Percentiles rank a stretch among this genome's conserved stretches.
Evolutionary conservation across 2,797 vertebrate species (phyloP).

Genomic region (Lepidocolaptes lacrymiger): DNA sequence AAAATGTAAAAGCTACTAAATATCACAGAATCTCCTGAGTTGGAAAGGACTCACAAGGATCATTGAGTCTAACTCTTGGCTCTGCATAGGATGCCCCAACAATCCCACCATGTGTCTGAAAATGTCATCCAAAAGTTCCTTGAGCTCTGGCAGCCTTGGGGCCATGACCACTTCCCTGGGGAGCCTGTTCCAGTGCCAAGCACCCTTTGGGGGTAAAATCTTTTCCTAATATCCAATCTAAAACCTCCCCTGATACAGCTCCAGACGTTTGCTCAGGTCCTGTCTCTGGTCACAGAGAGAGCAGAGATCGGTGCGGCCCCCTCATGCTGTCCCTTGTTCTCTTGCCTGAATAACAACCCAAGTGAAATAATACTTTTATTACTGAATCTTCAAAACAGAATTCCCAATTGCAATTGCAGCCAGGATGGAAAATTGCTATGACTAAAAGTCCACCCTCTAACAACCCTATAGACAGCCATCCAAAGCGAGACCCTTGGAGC

Average conservation of each 20-base stretch:
- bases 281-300: not conserved
- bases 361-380: not conserved
- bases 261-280: not conserved
- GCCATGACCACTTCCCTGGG: not conserved
- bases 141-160: not conserved
- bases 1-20: not conserved
- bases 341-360: not conserved
- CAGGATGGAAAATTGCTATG: not conserved
- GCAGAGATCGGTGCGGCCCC: not conserved
- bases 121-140: not conserved
- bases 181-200: not conserved
- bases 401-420: fast-evolving
- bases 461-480: not conserved
- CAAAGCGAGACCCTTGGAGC: not conserved
- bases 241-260: not conserved
- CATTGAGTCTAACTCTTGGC: not conserved
- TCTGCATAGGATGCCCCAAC: not conserved
- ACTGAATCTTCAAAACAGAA: not conserved
- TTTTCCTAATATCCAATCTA: not conserved
- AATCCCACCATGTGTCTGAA: not conserved
- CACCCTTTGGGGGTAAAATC: not conserved
- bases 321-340: not conserved
- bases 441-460: not conserved
- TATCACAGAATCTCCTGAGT: not conserved
- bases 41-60: not conserved